Evolutionary conservation across 2,888 invertebrate genomes (phyloP).

Genomic region (Hydropsyche betteni): DNA sequence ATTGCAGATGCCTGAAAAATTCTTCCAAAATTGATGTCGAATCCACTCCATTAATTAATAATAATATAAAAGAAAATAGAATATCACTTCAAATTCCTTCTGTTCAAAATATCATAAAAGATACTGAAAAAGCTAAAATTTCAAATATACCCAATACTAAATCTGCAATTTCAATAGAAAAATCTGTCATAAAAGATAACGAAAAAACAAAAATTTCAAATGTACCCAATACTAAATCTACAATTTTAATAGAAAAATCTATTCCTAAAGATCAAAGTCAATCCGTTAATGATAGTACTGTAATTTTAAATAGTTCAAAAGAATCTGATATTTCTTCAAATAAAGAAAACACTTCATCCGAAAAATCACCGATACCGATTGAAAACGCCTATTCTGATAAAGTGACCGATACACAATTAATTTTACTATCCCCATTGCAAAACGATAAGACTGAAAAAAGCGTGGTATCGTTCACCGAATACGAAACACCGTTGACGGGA

Average conservation of each 20-base stretch:
- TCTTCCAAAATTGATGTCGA: background rate
- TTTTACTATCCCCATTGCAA: background rate
- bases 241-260: no score
- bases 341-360: background rate
- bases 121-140: no score
- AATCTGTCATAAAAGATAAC: no score
- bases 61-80: background rate
- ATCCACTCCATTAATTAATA: background rate
- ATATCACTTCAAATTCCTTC: no score
- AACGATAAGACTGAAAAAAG: background rate
- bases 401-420: background rate
- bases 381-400: background rate
- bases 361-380: background rate
- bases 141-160: no score
- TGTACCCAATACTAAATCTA: background rate
- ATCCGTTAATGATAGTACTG: background rate
- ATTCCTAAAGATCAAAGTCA: no score
- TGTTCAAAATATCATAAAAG: no score
- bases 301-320: background rate
- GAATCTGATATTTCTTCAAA: no score
- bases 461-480: slow-evolving; percentile 31
- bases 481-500: slow-evolving; percentile 45
- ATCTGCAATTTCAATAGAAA: no score
- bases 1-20: background rate
- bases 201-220: background rate